Evolutionary conservation across 2,797 vertebrate genomes (phyloP), one percentile per base, ranked within the genome.

Genomic region (Argyrosomus regius): DNA sequence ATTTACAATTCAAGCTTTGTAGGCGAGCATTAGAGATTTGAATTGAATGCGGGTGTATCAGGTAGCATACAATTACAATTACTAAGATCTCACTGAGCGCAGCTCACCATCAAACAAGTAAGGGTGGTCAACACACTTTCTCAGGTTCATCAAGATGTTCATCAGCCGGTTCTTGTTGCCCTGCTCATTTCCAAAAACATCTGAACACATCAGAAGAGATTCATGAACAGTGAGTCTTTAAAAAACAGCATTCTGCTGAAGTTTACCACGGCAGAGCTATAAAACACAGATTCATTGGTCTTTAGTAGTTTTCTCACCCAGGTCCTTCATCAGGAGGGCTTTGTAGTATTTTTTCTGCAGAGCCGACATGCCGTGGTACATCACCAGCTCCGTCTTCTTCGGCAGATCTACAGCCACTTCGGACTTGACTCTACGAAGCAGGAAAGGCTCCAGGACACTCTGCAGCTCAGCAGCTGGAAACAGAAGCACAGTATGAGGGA

Each of bases 31-130:
- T 31, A 6, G 35, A 35, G 35, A 35, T 35, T 2, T 35, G 35
- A 8, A 35, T 35, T 9, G 7, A 35, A 8, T 35, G 6, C 1
- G 7, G 35, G 35, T 7, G 35, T 35, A 35, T 35, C 35, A 35
- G 35, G 31, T 31, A 31, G 31, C 6, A 31, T 6, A 31, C 28
- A 31, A 6, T 1, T 31, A 6, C 1, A 20, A 10, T 10, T 1
- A 41, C 8, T 48, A 2, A 45, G 3, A 54, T 28, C 6, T 59
- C 17, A 22, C 6, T 2, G n/a, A 73, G n/a, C 11, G 24, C 9
- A n/a, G 67, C 95, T 96, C 87, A 99, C 97, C 97, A n/a, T 96
- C 93, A 87, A 99, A 99, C 86, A 99, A 90, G 59, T 99, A 99
- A 0, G 97, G 97, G 71, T 98, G 98, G 85, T 94, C 91, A 62